Evolutionary conservation across 2,113 vertebrate genomes (phyloP).

Genomic region (Clarias magur): DNA sequence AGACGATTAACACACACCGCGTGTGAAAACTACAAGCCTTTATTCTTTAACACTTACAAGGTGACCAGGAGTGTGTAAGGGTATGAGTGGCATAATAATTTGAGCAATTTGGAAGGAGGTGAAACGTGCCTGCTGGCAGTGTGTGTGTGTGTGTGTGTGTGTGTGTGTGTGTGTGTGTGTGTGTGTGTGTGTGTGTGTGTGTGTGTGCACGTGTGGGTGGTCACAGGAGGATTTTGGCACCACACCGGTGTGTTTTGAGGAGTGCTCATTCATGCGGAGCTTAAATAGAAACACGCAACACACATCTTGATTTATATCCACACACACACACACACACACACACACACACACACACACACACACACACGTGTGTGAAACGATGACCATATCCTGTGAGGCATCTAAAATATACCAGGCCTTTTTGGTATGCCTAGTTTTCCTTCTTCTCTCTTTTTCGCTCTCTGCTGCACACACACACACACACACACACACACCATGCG

Average conservation of each 20-base stretch:
- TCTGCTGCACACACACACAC: slow-evolving; percentile 11
- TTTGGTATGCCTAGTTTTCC: slow-evolving; percentile 24
- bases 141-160: slow-evolving; percentile 16
- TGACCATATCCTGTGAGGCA: slow-evolving; percentile 27
- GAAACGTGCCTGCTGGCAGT: slow-evolving; percentile 70
- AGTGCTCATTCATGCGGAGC: slow-evolving; percentile 42
- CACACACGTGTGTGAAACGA: slow-evolving; percentile 2
- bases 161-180: background rate
- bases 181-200: slow-evolving; percentile 4
- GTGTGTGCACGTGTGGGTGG: slow-evolving; percentile 12
- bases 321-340: background rate
- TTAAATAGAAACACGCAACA: slow-evolving; percentile 29
- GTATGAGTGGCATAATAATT: slow-evolving; percentile 37
- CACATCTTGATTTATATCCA: slow-evolving; percentile 3
- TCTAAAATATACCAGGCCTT: slow-evolving; percentile 5
- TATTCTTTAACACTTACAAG: background rate
- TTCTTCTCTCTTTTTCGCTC: background rate
- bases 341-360: background rate
- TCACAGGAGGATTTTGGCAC: slow-evolving; percentile 60
- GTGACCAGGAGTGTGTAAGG: background rate
- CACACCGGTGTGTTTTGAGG: slow-evolving; percentile 60
- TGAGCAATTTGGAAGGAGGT: slow-evolving; percentile 73
- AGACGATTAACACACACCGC: background rate
- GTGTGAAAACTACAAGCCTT: background rate
- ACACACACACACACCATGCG: slow-evolving; percentile 22